These are phyloP conservation scores for Aradus depressus DNA, from an alignment of 2,888 invertebrate species.

Conservation along the genomic window DNA sequence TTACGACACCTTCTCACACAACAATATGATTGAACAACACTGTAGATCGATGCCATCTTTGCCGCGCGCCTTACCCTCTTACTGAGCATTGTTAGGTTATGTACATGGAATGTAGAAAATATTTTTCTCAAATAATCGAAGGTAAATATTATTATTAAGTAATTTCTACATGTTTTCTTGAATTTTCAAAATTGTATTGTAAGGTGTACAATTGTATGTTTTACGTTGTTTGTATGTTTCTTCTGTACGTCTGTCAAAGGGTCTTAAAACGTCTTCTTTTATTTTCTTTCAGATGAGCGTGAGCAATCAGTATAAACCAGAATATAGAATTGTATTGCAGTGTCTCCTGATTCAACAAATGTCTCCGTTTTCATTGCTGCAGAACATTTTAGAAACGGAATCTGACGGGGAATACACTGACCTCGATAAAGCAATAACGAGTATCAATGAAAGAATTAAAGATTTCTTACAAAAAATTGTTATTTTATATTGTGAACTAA, in stretches of 20 bases:
- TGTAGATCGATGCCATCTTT: slow-evolving; percentile 15
- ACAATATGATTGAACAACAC: too few species aligned
- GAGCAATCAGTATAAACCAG: slow-evolving; percentile 13
- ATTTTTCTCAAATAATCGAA: neutral
- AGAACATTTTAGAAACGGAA: slow-evolving; percentile 14
- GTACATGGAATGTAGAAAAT: slow-evolving; percentile 12
- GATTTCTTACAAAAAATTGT: slow-evolving; percentile 20
- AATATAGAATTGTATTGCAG: slow-evolving; percentile 15
- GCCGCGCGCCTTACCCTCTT: slow-evolving; percentile 10
- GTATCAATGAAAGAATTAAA: slow-evolving; percentile 16
- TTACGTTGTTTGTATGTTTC: too few species aligned
- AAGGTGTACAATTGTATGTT: too few species aligned
- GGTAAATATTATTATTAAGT: neutral
- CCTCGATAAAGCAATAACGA: slow-evolving; percentile 14
- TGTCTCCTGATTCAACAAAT: slow-evolving; percentile 14
- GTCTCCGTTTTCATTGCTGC: slow-evolving; percentile 12
- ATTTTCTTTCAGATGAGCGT: slow-evolving; percentile 15
- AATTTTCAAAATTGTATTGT: neutral
- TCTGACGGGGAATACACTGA: slow-evolving; percentile 15
- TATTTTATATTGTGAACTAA: slow-evolving; percentile 16
- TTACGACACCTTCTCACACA: too few species aligned
- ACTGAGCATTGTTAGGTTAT: slow-evolving; percentile 11
- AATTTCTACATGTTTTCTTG: neutral
- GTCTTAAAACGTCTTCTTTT: neutral
- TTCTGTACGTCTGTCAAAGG: too few species aligned